Evolutionary conservation across 2,113 vertebrate species (phyloP).

Genomic region (Plectropomus leopardus): DNA sequence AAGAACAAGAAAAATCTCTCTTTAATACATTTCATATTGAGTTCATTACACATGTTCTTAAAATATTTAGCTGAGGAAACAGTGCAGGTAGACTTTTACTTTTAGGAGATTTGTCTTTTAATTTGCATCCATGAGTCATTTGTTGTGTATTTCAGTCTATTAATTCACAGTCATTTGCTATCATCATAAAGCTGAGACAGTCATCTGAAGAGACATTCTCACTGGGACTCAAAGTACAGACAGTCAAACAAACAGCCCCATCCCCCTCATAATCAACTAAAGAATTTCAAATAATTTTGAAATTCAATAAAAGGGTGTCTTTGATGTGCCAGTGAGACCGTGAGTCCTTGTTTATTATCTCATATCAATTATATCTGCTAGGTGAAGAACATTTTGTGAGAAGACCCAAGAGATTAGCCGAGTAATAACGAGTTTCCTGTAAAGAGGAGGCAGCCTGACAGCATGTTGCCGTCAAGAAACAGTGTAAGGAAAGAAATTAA

Average conservation of each 20-base stretch:
- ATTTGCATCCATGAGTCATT: neutral
- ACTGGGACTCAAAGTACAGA: neutral
- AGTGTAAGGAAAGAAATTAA: neutral
- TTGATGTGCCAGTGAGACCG: neutral
- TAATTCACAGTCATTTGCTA: neutral
- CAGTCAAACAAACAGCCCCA: no score
- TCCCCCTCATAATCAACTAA: neutral
- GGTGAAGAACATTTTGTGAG: neutral
- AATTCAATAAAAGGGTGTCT: neutral
- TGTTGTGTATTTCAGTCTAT: neutral
- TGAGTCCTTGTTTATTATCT: no score
- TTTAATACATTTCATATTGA: slow-evolving; percentile 13
- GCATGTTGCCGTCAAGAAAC: neutral
- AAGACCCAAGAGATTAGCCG: neutral
- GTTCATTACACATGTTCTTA: neutral
- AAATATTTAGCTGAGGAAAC: neutral
- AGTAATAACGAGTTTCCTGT: slow-evolving; percentile 1
- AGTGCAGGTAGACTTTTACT: neutral
- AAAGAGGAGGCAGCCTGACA: neutral
- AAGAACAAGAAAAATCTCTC: slow-evolving; percentile 8
- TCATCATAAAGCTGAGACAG: neutral
- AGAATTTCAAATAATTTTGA: neutral
- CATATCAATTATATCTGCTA: neutral
- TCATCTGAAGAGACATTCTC: neutral
- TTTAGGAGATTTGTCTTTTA: neutral